Base-by-base conservation (phyloP, 2,113 vertebrate species). In the Elephantulus edwardii region DNA sequence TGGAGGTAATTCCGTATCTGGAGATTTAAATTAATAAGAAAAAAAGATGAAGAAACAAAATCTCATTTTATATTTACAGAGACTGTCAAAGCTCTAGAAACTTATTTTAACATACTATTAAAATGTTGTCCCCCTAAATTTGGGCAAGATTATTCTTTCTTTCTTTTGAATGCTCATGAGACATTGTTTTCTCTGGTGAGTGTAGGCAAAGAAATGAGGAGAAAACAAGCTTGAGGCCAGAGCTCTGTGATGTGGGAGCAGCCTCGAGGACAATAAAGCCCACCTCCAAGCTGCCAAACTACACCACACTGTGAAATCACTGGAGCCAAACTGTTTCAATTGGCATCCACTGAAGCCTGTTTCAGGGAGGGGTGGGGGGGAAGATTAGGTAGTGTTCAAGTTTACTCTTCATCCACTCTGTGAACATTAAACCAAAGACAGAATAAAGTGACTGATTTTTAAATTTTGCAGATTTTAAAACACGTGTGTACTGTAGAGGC, bases 41-140 rank as follows among this genome's bases (percentile, higher is more conserved):
- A 89, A 90, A 85, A 44, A 93, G 85, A 88, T 46, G 90, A 92
- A 68, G 81, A 94, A 90, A 88, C 77, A 33, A 91, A 86, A 24
- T 91, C 64, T 90, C 54, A 52, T 81, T 52, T 91, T 90, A 90
- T 77, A 94, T 96, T 95, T 97, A 93, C 60, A 78, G n/a, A 86
- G 75, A 88, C 80, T 92, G 35, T 33, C 91, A 82, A 38, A n/a
- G 95, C 90, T 97, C 88, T 79, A 42, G 79, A 93, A 95, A 95
- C 84, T 52, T 94, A 66, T 80, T 89, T 92, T 14, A 86, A 84
- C 50, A 75, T 84, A 76, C 95, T 93, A 76, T 91, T 86, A 88
- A 46, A 88, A 89, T 17, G 24, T 90, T 68, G 42, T 12, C 38
- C 24, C 26, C 71, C 68, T 92, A 81, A 80, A n/a, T n/a, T 50